These are phyloP conservation scores for Molothrus aeneus DNA, from an alignment of 2,797 vertebrate species.

Conservation along the genomic window DNA sequence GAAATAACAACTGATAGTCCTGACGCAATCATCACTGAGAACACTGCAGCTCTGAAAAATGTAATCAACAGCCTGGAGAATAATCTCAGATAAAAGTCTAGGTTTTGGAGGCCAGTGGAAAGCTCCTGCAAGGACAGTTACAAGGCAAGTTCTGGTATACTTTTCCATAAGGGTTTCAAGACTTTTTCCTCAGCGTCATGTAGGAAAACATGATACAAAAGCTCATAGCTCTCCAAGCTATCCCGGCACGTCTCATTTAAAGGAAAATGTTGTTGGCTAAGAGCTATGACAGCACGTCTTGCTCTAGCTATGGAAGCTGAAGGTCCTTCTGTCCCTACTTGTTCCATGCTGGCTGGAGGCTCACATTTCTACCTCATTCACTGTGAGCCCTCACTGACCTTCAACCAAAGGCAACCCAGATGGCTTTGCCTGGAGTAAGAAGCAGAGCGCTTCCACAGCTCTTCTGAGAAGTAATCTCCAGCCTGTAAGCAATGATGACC, in stretches of 20 bases:
- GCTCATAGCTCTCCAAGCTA: background rate
- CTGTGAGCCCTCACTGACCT: background rate
- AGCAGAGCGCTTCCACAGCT: background rate
- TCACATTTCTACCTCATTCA: background rate
- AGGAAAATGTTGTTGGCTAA: background rate
- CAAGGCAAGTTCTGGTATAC: background rate
- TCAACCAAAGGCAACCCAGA: background rate
- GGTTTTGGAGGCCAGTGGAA: background rate
- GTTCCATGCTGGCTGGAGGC: background rate
- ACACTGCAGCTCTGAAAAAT: slow-evolving; percentile 38
- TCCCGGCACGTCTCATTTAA: background rate
- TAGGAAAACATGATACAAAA: background rate
- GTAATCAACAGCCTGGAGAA: slow-evolving; percentile 12
- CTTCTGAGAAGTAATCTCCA: background rate
- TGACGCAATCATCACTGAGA: slow-evolving; percentile 27
- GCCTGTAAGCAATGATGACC: background rate
- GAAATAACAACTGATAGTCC: slow-evolving; percentile 49
- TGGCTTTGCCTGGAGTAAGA: background rate
- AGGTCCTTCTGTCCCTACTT: background rate
- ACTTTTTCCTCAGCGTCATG: background rate
- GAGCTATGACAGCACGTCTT: background rate
- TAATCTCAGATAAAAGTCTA: background rate
- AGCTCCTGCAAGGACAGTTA: background rate
- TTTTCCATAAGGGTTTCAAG: background rate
- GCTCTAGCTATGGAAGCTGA: background rate